Conservation (phyloP, 2,797 vertebrate genomes). For the Enteromius trimaculatus region DNA sequence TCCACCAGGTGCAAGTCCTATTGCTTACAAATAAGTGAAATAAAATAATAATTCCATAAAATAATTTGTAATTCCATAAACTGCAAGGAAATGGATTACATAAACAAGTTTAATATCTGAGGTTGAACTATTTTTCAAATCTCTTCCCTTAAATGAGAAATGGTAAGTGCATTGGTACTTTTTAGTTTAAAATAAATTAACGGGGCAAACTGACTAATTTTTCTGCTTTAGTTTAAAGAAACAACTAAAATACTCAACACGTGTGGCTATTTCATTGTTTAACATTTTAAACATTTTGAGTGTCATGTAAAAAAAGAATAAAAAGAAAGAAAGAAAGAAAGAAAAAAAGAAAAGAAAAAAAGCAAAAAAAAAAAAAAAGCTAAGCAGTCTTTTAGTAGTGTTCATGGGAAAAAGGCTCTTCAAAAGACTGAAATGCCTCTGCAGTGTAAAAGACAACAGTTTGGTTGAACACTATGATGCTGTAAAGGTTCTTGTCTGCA, state of each 20-base stretch:
- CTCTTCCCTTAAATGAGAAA: not conserved
- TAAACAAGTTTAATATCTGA: not conserved
- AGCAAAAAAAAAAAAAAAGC: slow-evolving; percentile 37
- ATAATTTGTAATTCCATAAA: too few relatives aligned
- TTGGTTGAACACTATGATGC: slow-evolving; percentile 30
- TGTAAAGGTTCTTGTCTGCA: slow-evolving; percentile 23
- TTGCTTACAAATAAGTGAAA: not conserved
- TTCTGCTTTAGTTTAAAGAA: slow-evolving; percentile 2
- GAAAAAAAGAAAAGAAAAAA: not conserved
- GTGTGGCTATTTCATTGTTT: not conserved
- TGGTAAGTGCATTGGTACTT: not conserved
- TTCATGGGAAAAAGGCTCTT: slow-evolving; percentile 42
- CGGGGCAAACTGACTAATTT: not conserved
- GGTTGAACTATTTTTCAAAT: not conserved
- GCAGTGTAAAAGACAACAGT: slow-evolving; percentile 46
- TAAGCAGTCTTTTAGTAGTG: slow-evolving; percentile 65
- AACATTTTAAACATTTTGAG: slow-evolving; percentile 48
- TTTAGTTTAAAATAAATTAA: not conserved
- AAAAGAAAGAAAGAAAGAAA: not conserved
- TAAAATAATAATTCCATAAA: not conserved
- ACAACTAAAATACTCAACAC: not conserved
- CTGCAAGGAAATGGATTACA: not conserved
- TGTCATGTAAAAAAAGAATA: not conserved
- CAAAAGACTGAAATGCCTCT: slow-evolving; percentile 42
- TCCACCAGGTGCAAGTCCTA: not conserved